Evolutionary conservation across 2,888 invertebrate genomes (phyloP).

Genomic region (Ochlodes sylvanus): DNA sequence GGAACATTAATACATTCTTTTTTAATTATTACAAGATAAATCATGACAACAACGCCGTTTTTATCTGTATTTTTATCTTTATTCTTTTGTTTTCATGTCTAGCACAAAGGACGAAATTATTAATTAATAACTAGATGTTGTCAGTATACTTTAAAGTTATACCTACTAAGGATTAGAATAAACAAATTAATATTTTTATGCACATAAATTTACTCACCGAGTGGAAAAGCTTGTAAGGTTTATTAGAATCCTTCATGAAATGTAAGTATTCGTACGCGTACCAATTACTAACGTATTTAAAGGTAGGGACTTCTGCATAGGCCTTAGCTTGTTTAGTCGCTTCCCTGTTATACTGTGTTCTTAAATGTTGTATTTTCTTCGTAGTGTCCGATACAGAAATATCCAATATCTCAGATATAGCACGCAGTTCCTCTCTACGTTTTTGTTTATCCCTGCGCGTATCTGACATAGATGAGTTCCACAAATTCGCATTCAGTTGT

Average conservation of each 20-base stretch:
- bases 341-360: conserved; percentile 86
- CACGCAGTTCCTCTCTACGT: conserved; percentile 71
- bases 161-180: too few species aligned
- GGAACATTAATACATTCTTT: too few species aligned
- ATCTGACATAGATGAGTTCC: conserved; percentile 76
- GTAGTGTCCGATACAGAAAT: conserved; percentile 79
- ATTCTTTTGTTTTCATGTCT: not conserved
- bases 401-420: conserved; percentile 68
- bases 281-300: conserved; percentile 81
- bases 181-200: too few species aligned
- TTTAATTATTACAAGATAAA: too few species aligned
- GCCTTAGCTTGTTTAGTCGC: conserved; percentile 82
- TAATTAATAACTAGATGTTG: too few species aligned
- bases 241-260: conserved; percentile 84
- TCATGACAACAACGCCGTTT: too few species aligned
- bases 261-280: conserved; percentile 85
- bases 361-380: conserved; percentile 86
- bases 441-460: conserved; percentile 76
- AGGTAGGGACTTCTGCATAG: conserved; percentile 78
- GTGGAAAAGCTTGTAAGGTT: conserved; percentile 70
- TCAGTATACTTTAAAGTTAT: too few species aligned
- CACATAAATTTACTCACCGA: conserved; percentile 56
- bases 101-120: too few species aligned
- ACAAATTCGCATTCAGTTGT: conserved; percentile 72
- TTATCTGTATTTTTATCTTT: too few species aligned